Evolutionary conservation across 2,888 invertebrate species (phyloP), one percentile per base, ranked within the genome.

Genomic region (Trichogramma dendrolimi): DNA sequence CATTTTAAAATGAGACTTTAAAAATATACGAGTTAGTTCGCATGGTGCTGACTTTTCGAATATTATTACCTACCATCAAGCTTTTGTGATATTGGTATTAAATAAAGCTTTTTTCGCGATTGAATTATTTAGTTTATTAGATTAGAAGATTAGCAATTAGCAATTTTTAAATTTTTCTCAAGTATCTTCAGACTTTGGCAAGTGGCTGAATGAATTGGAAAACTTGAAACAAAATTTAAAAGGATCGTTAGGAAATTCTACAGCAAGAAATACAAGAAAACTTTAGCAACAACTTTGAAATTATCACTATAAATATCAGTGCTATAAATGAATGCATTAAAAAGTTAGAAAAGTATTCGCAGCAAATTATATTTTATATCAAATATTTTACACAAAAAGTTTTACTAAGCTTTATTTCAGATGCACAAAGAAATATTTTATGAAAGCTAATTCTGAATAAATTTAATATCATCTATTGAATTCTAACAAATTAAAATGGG

Each of bases 1-100:
- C 90, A 74, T 27, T 27, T 27, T 27, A 27, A 27, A 27, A 27
- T 27, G 27, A 27, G 3, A 27, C 27, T 97, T 96, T 75, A 91
- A 90, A 81, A 94, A 90, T n/a, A 93, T 94, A 76, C 85, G 87
- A 64, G 79, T 96, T 2, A 86, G 87, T 68, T 86, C 87, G 0
- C 83, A 77, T 58, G 80, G 84, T 66, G 89, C 92, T 6, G 96
- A 96, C 81, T 96, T 96, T 79, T 95, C 96, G 0, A 94, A 94
- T 75, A 84, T 88, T 71, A 85, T 95, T 48, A 87, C 89, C 60
- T 10, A 58, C 39, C 60, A 27, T 27, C 3, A 27, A 3, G 27
- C 27, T 27, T 27, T 2, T 27, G 27, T 27, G 27, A 27, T 27
- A 27, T 27, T 27, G 1, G 27, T 2, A 27, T 27, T 27, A 2